A percentile compares a stretch with the other conserved stretches of the same genome.
These are phyloP conservation scores for Delichon dasypus DNA, from an alignment of 2,797 vertebrate genomes.

Conservation along the genomic window DNA sequence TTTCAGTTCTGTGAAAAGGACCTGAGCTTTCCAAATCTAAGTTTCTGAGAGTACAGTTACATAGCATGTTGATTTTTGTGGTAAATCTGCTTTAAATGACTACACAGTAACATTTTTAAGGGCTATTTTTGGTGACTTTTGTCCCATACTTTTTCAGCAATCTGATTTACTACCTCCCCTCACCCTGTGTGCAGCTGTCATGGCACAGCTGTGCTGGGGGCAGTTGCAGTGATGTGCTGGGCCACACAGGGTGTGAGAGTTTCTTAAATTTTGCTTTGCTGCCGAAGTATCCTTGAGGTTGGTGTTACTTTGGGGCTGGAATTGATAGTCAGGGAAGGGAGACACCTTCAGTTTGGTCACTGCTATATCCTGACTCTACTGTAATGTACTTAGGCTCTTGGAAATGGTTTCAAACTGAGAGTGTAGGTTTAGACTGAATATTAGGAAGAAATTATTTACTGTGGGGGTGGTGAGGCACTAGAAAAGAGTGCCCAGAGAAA, in stretches of 20 bases:
- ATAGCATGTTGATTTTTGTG: not conserved
- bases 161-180: not conserved
- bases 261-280: not conserved
- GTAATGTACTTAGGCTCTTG: fast-evolving
- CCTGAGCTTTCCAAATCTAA: not conserved
- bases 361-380: not conserved
- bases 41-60: not conserved
- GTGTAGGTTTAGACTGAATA: not conserved
- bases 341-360: not conserved
- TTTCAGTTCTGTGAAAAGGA: slow-evolving; percentile 1
- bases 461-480: not conserved
- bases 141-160: not conserved
- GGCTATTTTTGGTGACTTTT: not conserved
- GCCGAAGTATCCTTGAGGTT: not conserved
- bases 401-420: not conserved
- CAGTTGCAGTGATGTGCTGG: not conserved
- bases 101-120: not conserved
- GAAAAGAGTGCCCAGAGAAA: not conserved
- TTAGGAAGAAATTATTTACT: not conserved
- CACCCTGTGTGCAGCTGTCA: not conserved
- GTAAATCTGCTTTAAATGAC: not conserved
- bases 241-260: not conserved
- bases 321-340: not conserved
- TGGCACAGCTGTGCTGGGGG: not conserved
- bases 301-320: not conserved